Base-by-base conservation (phyloP, 1,140 invertebrate genomes). In the Nylanderia fulva region DNA sequence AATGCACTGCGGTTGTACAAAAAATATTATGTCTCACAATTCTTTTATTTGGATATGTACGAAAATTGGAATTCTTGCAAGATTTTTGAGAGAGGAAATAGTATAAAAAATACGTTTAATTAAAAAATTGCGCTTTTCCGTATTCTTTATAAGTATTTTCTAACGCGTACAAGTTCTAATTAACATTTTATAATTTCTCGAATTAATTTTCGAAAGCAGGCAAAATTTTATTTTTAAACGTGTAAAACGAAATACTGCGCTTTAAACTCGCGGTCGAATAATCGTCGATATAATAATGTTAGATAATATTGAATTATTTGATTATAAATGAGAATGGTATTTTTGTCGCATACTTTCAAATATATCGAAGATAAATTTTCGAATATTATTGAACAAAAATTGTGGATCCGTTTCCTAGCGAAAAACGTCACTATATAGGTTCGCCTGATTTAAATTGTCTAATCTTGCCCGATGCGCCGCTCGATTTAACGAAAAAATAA, bases 401-500 rank as follows among this genome's bases (percentile, higher is more conserved):
- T 58, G n/a, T 58, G 5, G 33, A 58, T 2, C 0, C 7, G 36
- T 58, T 61, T 6, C 27, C 36, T 42, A n/a, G 8, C 24, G 24
- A 76, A 42, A 61, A 61, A 61, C 18, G 24, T 61, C 36, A 15
- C 13, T 27, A n/a, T n/a, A n/a, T n/a, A 18, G 6, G 6, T 42
- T 60, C 18, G 72, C 42, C 15, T 21, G 39, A 63, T 18, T 66
- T 18, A 6, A 45, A 66, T 54, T 29, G 13, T 68, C 21, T 15
- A 4, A 66, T 52, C 33, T 39, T 29, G 15, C 29, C 29, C 18
- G 42, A 45, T 7, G 6, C 9, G 7, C 29, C 11, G 60, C 13
- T 64, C 24, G 24, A 39, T 54, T 29, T 71, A 56, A n/a, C 8
- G 66, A 82, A 54, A 71, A 54, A 60, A 58, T n/a, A 74, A 82